A percentile compares a stretch with the other conserved stretches of the same genome.
phyloP scores from a whole-genome alignment of 2,797 vertebrate genomes.

The Prionace glauca region DNA sequence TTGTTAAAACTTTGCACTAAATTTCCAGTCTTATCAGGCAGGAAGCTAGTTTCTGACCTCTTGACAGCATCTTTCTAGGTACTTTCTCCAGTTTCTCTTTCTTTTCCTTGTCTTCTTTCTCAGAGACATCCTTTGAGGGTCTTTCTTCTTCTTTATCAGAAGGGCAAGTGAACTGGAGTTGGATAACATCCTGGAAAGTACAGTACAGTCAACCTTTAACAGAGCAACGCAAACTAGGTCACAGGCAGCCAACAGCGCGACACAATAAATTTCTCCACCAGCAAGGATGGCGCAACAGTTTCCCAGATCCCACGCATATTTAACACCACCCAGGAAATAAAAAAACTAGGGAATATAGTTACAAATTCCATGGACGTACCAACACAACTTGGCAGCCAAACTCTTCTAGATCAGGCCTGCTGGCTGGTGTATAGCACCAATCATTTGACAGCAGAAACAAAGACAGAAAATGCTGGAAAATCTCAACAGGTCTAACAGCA shows the following conservation, averaged over 20 bases:
- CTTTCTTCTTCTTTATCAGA: conserved; percentile 97
- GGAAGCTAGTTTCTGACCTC: conserved; percentile 62
- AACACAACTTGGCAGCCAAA: background rate
- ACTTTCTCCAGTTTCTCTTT: conserved; percentile 86
- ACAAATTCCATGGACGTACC: background rate
- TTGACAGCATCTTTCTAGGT: conserved; percentile 89
- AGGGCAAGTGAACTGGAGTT: conserved; percentile 92
- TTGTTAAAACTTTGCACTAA: background rate
- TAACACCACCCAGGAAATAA: background rate
- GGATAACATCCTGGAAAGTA: conserved; percentile 82
- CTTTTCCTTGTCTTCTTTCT: conserved; percentile 94
- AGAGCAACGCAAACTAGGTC: conserved; percentile 6
- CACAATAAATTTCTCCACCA: conserved; percentile 22
- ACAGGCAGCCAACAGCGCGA: background rate
- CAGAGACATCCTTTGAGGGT: conserved; percentile 81
- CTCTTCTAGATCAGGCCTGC: background rate
- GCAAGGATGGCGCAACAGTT: background rate
- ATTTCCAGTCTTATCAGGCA: background rate
- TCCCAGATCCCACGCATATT: background rate
- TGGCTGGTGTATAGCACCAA: background rate
- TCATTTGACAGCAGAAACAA: background rate
- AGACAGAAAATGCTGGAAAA: too few relatives aligned
- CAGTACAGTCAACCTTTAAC: background rate
- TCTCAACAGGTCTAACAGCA: too few relatives aligned
- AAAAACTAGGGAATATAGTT: background rate